These are phyloP conservation scores for Drosophila colorata DNA, from an alignment of 2,888 invertebrate genomes.

Conservation along the genomic window DNA sequence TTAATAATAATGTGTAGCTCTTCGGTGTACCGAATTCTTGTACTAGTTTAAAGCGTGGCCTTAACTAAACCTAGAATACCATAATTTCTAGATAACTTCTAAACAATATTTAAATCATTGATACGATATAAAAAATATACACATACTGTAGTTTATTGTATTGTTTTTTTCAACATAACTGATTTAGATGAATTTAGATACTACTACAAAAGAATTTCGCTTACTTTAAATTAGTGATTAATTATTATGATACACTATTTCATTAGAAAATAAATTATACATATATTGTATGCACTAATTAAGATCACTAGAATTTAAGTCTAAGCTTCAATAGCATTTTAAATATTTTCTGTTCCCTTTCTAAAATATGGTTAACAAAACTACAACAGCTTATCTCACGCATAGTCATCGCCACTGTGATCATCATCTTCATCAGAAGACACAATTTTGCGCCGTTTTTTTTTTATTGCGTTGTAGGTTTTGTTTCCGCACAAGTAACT, in stretches of 20 bases:
- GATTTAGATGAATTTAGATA: conserved; percentile 27
- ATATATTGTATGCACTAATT: conserved; percentile 44
- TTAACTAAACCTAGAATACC: conserved; percentile 10
- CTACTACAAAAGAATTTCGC: conserved; percentile 36
- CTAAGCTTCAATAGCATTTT: conserved; percentile 31
- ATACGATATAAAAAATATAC: conserved; percentile 46
- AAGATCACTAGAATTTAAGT: conserved; percentile 38
- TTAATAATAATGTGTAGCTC: conserved; percentile 10
- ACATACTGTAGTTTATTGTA: conserved; percentile 40
- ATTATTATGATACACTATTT: conserved; percentile 47
- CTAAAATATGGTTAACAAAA: conserved; percentile 41
- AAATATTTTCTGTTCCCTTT: conserved; percentile 19
- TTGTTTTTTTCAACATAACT: conserved; percentile 35
- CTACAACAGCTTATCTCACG: conserved; percentile 49
- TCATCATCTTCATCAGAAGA: conserved; percentile 88
- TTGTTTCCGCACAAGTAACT: conserved; percentile 66
- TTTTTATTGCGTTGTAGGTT: conserved; percentile 78
- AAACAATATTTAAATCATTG: conserved; percentile 31
- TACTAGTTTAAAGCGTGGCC: conserved; percentile 16
- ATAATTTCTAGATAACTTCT: conserved; percentile 18
- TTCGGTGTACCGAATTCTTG: conserved; percentile 26
- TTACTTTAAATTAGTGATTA: conserved; percentile 34
- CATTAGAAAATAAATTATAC: conserved; percentile 54
- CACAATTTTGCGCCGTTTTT: conserved; percentile 86
- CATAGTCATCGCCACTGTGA: conserved; percentile 87